These are phyloP conservation scores for Artemia sp. DNA, from an alignment of 2,888 invertebrate species.

Conservation along the genomic window DNA sequence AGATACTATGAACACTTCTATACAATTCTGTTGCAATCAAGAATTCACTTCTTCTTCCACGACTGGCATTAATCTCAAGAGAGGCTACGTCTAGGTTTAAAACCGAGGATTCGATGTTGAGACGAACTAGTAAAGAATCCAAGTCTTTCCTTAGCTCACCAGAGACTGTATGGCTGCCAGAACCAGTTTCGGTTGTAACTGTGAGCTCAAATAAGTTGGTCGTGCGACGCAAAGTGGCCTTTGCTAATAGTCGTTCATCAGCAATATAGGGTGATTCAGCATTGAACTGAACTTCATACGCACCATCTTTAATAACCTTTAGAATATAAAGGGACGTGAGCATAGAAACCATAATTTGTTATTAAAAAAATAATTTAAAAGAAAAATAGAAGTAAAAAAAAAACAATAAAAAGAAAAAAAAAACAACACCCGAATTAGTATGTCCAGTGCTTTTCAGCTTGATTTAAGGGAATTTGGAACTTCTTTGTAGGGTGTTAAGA, in stretches of 20 bases:
- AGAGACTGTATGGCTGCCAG: conserved; percentile 2
- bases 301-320: neutral
- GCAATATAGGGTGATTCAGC: neutral
- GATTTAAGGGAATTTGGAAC: no score
- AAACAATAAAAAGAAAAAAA: neutral
- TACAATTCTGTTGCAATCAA: conserved; percentile 21
- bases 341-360: neutral
- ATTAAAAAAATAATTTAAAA: neutral
- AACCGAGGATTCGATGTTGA: neutral
- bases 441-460: no score
- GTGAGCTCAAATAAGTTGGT: neutral
- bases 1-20: conserved; percentile 23
- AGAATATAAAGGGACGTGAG: neutral
- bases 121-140: conserved; percentile 2
- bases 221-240: neutral
- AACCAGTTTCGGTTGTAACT: neutral
- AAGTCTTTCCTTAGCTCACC: neutral
- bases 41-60: conserved; percentile 17
- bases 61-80: neutral
- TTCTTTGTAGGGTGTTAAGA: no score
- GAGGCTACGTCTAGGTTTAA: conserved; percentile 1
- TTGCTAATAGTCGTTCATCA: neutral
- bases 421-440: no score
- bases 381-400: neutral
- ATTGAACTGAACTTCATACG: neutral